Base-by-base conservation (phyloP, 2,113 vertebrate species). In the Morone chrysops region DNA sequence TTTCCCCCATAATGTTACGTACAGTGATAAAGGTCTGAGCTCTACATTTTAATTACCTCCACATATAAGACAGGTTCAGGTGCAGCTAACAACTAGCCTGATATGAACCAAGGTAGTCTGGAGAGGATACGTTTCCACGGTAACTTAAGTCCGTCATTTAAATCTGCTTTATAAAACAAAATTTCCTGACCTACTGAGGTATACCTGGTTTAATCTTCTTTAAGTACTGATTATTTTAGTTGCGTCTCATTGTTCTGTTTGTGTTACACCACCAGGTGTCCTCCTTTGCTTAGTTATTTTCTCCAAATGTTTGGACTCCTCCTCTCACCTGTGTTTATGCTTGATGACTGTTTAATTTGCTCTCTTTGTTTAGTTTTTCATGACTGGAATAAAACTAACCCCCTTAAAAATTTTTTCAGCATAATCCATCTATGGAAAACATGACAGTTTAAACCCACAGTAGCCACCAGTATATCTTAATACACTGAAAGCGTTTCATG, bases 221-320 rank as follows among this genome's bases (percentile, higher is more conserved):
- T 18, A 0, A 17, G 20, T 8, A 50, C 43, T 73, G 10, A n/a
- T 47, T 36, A 9, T 10, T 45, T 13, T 14, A 5, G 51, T 57
- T 16, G 6, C 14, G 43, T 70, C 41, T 41, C 36, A n/a, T 12
- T 36, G 75, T 48, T 14, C 9, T 66, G 75, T 69, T 40, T 40
- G 25, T 51, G n/a, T 51, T 51, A 50, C 31, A 69, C 65, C 67
- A 62, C 31, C 57, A 70, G 67, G 38, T 54, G 57, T 41, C 17
- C 57, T 54, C 57, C 18, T 80, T 45, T 11, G 10, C 16, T 53
- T 9, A n/a, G 43, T 45, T 31, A 31, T 31, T 3, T 14, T 38
- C 31, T 53, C 20, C 36, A 65, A 9, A 75, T 75, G 47, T 75
- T 53, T 53, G n/a, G 48, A 17, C 22, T 40, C 5, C 31, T 45